phyloP scores from a whole-genome alignment of 2,113 vertebrate genomes.

The Oryzias woworae region DNA sequence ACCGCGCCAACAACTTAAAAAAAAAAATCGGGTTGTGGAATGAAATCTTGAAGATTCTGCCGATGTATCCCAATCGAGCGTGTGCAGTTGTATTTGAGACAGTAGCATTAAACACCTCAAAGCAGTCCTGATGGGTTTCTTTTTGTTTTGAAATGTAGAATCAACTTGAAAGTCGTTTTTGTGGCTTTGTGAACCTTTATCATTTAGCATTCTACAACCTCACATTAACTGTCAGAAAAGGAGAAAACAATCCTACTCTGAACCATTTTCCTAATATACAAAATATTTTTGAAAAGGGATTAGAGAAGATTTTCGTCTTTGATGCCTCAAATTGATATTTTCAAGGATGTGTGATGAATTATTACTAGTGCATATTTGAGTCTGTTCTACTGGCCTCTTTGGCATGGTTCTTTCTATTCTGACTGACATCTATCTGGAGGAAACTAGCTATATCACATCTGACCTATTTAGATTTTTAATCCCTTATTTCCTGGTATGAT shows the following conservation, averaged over 20 bases:
- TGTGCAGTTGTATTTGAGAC: no score
- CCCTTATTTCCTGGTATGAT: constrained; percentile 3
- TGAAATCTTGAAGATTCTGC: no score
- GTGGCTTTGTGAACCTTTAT: not conserved
- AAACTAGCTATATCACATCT: constrained; percentile 23
- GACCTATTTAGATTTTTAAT: constrained; percentile 39
- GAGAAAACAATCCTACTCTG: not conserved
- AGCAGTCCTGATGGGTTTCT: not conserved
- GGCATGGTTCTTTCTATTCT: constrained; percentile 48
- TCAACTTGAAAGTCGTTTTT: not conserved
- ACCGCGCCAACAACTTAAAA: no score
- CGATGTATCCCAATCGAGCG: no score
- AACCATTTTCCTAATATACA: constrained; percentile 8
- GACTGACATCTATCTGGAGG: constrained; percentile 35
- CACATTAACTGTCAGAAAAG: not conserved
- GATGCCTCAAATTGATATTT: constrained; percentile 39
- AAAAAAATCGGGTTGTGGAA: no score
- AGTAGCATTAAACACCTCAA: no score
- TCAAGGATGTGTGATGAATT: constrained; percentile 53
- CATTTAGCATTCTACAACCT: not conserved
- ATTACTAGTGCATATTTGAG: constrained; percentile 55
- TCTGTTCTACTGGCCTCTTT: constrained; percentile 62
- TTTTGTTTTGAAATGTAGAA: not conserved
- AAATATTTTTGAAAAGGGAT: constrained; percentile 1
- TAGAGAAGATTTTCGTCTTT: constrained; percentile 14